These are phyloP conservation scores for Lasioglossum zephyrum DNA, from an alignment of 2,888 invertebrate species.

Conservation along the genomic window DNA sequence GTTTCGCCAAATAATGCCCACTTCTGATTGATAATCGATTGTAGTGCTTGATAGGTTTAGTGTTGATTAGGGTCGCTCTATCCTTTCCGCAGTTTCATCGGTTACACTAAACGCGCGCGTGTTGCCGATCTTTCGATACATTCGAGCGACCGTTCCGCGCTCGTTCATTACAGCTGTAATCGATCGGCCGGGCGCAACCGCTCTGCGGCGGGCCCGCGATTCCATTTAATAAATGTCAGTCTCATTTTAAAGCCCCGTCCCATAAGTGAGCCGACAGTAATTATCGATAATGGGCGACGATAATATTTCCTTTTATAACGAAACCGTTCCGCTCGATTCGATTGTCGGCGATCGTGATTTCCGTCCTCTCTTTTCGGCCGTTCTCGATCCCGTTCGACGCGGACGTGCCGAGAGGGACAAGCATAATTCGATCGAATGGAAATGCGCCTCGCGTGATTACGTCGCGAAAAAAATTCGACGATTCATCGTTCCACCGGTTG, in stretches of 20 bases:
- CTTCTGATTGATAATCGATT: too few relatives aligned
- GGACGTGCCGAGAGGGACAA: neutral
- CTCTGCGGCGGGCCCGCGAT: conserved; percentile 54
- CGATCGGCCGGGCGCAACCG: conserved; percentile 64
- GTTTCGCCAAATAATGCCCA: too few relatives aligned
- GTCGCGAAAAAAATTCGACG: neutral
- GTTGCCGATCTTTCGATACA: conserved; percentile 58
- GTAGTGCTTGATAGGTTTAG: too few relatives aligned
- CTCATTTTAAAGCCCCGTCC: conserved; percentile 65
- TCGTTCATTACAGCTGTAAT: conserved; percentile 71
- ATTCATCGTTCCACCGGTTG: neutral
- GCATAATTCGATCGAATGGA: neutral
- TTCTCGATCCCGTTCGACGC: conserved; percentile 8
- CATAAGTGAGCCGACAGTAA: conserved; percentile 63
- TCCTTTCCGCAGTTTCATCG: too few relatives aligned
- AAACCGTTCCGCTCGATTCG: conserved; percentile 45
- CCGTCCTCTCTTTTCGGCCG: neutral
- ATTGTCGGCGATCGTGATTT: conserved; percentile 1
- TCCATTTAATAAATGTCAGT: conserved; percentile 72
- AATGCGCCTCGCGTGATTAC: neutral
- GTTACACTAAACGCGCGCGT: conserved; percentile 32
- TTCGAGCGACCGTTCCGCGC: conserved; percentile 42
- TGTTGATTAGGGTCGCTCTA: too few relatives aligned
- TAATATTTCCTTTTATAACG: conserved; percentile 53
- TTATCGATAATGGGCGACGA: conserved; percentile 65